Evolutionary conservation across 2,888 invertebrate genomes (phyloP), one percentile per base, ranked within the genome.

Genomic region (Patella pellucida): DNA sequence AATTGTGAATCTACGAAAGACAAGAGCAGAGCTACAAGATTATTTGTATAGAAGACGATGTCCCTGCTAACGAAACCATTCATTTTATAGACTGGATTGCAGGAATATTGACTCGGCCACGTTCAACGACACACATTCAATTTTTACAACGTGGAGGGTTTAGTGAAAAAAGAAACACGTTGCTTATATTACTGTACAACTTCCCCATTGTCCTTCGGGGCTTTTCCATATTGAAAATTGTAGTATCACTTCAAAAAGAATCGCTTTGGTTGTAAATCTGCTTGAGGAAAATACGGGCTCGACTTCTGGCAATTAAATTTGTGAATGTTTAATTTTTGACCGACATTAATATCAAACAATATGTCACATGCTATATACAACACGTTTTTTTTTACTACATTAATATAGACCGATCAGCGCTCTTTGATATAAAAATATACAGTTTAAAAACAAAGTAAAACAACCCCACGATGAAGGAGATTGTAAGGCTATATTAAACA

Each of bases 21-120:
- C 62, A 23, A 62, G 62, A 62, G 62, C 62, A 62, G 23, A 62
- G 23, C 62, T 19, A 62, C 62, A 62, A 62, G 62, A 16, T 23
- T 62, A 12, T 62, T 41, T 62, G 62, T 23, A 62, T 62, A 62
- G 62, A 5, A 11, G 23, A 19, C 62, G 62, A 19, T 23, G 62
- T 62, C 19, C 62, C 23, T 23, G 62, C 62, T 62, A 62, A 62
- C 62, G 62, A 62, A 62, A 62, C 62, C 62, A 23, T 62, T 23
- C 23, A 62, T 62, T 62, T 62, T 19, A 62, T 62, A 62, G 62
- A 62, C 62, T 62, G 62, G 19, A 23, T 23, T 11, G 19, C 62
- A 62, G 23, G 62, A 62, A 62, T 23, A 62, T 62, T 62, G 62
- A 62, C 62, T 62, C 62, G 23, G 23, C 62, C 19, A 23, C 62